phyloP scores from a whole-genome alignment of 1,140 invertebrate genomes.

The Zaprionus davidi region DNA sequence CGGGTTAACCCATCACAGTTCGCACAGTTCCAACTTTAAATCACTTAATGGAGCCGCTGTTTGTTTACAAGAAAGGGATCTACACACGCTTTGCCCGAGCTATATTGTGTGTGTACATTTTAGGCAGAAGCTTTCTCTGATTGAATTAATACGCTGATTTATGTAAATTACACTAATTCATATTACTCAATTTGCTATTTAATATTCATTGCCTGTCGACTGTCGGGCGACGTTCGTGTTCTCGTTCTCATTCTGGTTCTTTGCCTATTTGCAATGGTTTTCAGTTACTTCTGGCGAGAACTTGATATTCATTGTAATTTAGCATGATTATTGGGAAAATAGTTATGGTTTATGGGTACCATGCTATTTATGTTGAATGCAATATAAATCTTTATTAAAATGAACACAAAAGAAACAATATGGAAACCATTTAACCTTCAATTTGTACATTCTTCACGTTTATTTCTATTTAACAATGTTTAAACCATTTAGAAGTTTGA shows the following conservation, averaged over 20 bases:
- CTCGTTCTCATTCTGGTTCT: constrained; percentile 34
- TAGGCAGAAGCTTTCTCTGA: constrained; percentile 60
- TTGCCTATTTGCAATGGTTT: constrained; percentile 13
- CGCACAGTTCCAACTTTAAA: constrained; percentile 71
- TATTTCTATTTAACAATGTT: constrained; percentile 25
- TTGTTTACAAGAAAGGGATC: constrained; percentile 52
- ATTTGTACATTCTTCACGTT: constrained; percentile 31
- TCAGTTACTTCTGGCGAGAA: constrained; percentile 33
- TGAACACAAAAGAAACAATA: background rate
- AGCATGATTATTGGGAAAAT: constrained; percentile 7
- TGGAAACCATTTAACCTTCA: constrained; percentile 4
- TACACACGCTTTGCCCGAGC: constrained; percentile 2
- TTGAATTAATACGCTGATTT: constrained; percentile 80
- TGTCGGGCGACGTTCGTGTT: constrained; percentile 38
- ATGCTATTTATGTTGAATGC: background rate
- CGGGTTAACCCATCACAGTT: constrained; percentile 36
- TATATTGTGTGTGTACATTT: constrained; percentile 35
- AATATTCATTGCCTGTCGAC: constrained; percentile 64
- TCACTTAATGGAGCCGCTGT: constrained; percentile 74
- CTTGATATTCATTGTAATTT: constrained; percentile 1
- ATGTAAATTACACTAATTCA: constrained; percentile 82
- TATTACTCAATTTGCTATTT: constrained; percentile 79
- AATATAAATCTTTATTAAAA: background rate
- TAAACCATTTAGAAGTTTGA: constrained; percentile 34
- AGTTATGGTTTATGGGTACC: background rate